These are phyloP conservation scores for Melanchra persicariae DNA, from an alignment of 2,888 invertebrate species.

Conservation along the genomic window DNA sequence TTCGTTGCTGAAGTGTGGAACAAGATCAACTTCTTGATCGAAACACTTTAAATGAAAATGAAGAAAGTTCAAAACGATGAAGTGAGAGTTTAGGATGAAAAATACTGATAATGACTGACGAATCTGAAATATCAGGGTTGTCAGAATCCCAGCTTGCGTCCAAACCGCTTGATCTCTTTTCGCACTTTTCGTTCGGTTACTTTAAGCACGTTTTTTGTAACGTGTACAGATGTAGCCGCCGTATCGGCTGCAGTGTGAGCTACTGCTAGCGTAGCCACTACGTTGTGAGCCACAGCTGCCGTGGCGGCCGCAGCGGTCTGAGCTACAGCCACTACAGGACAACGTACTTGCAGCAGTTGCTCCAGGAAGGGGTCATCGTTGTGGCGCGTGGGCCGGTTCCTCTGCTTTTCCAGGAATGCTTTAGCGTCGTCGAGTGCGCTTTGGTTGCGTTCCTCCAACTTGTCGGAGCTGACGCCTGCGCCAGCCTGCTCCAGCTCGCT, in stretches of 20 bases:
- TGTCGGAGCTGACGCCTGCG: slow-evolving; percentile 23
- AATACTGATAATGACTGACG: background rate
- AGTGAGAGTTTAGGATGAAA: background rate
- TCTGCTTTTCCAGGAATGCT: slow-evolving; percentile 38
- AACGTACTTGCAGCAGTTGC: slow-evolving; percentile 51
- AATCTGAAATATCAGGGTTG: background rate
- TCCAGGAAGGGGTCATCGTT: slow-evolving; percentile 42
- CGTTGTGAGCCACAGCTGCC: background rate
- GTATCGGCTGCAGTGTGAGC: no score
- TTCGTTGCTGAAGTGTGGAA: background rate
- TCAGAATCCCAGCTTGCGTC: slow-evolving; percentile 31
- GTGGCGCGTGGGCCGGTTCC: slow-evolving; percentile 37
- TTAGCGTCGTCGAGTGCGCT: slow-evolving; percentile 44
- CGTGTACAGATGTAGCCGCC: background rate
- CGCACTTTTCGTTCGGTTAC: slow-evolving; percentile 9
- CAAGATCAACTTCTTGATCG: background rate
- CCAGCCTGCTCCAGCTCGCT: slow-evolving; percentile 12
- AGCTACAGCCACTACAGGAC: background rate
- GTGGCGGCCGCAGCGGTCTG: background rate
- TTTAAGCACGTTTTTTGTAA: slow-evolving; percentile 16
- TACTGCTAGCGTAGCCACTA: background rate
- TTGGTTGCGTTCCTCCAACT: slow-evolving; percentile 55
- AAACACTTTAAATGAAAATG: no score
- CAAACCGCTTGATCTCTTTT: slow-evolving; percentile 35
- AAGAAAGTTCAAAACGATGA: background rate